Evolutionary conservation across 2,113 vertebrate species (phyloP).

Genomic region (Speoplatyrhinus poulsoni): DNA sequence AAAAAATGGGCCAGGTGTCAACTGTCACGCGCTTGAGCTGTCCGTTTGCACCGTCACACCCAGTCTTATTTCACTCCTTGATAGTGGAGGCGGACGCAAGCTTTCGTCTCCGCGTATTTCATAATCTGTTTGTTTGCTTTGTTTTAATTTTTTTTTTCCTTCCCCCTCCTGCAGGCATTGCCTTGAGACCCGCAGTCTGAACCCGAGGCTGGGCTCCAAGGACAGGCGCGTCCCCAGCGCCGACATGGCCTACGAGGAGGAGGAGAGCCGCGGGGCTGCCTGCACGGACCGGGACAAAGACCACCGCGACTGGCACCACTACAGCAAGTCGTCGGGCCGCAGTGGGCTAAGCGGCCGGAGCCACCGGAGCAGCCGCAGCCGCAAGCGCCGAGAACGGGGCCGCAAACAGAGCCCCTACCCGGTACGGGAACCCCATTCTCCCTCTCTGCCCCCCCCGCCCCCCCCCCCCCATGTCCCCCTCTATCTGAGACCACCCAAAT

Average conservation of each 20-base stretch:
- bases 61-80: slow-evolving; percentile 33
- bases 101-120: not conserved
- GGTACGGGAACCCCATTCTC: slow-evolving; percentile 80
- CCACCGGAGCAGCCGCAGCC: slow-evolving; percentile 83
- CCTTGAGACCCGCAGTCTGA: slow-evolving; percentile 68
- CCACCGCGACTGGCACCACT: slow-evolving; percentile 87
- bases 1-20: slow-evolving; percentile 52
- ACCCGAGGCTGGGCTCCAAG: slow-evolving; percentile 77
- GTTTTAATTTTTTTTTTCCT: not conserved
- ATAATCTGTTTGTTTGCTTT: slow-evolving; percentile 1
- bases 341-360: slow-evolving; percentile 78
- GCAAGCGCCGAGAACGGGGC: slow-evolving; percentile 78
- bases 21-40: slow-evolving; percentile 14
- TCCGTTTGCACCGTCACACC: slow-evolving; percentile 16
- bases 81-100: slow-evolving; percentile 3
- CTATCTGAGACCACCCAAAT: slow-evolving; percentile 47
- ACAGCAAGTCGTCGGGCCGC: slow-evolving; percentile 91
- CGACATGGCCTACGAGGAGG: slow-evolving; percentile 78
- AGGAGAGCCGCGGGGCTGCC: slow-evolving; percentile 48
- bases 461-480: slow-evolving; percentile 11
- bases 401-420: slow-evolving; percentile 79
- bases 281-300: slow-evolving; percentile 62
- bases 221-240: slow-evolving; percentile 78
- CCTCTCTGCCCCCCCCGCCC: slow-evolving; percentile 2
- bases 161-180: slow-evolving; percentile 62